Evolutionary conservation across 2,888 invertebrate genomes (phyloP).

Genomic region (Nowickia ferox): DNA sequence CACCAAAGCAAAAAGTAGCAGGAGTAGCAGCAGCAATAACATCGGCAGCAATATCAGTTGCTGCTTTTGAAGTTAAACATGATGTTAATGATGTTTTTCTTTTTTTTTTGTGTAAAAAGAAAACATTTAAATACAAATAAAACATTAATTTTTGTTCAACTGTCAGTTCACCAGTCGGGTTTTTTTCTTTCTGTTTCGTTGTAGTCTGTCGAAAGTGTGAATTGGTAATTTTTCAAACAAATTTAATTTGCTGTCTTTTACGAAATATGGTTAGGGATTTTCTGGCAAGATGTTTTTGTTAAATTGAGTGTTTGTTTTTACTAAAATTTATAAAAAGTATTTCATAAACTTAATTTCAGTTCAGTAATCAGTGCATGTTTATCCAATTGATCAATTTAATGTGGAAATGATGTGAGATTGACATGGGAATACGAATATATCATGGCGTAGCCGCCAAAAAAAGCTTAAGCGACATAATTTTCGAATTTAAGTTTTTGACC

Average conservation of each 20-base stretch:
- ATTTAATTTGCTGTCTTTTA: neutral
- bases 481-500: too few species aligned
- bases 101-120: neutral
- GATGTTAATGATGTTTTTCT: slow-evolving; percentile 44
- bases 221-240: slow-evolving; percentile 45
- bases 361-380: neutral
- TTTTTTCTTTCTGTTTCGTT: slow-evolving; percentile 5
- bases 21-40: slow-evolving; percentile 10
- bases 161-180: slow-evolving; percentile 44
- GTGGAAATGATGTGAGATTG: slow-evolving; percentile 40
- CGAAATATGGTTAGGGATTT: neutral
- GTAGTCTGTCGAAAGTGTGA: slow-evolving; percentile 49
- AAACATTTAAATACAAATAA: slow-evolving; percentile 42
- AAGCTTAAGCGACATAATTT: too few species aligned
- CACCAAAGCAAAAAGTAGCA: slow-evolving; percentile 1
- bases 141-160: slow-evolving; percentile 47
- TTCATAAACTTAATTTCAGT: slow-evolving; percentile 22
- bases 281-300: too few species aligned
- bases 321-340: slow-evolving; percentile 13
- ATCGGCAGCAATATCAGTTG: slow-evolving; percentile 23
- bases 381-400: slow-evolving; percentile 16
- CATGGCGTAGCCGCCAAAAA: too few species aligned
- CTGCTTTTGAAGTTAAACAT: slow-evolving; percentile 34
- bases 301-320: slow-evolving; percentile 17
- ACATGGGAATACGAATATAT: slow-evolving; percentile 34